These are phyloP conservation scores for Reticulitermes lucifugus DNA, from an alignment of 2,888 invertebrate genomes.

Conservation along the genomic window DNA sequence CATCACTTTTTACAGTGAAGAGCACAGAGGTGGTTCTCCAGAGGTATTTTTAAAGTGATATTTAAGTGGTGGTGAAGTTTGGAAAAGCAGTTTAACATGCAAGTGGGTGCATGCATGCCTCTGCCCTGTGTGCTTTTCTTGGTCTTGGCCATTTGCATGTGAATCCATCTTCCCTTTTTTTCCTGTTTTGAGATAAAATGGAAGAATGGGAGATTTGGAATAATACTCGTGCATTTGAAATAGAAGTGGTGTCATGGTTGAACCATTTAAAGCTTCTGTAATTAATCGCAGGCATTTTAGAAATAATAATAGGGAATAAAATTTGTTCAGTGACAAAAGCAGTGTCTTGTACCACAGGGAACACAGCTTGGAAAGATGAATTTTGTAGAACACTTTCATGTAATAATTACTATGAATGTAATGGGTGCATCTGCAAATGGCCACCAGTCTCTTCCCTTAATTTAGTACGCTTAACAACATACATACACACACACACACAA, in stretches of 20 bases:
- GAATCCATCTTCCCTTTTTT: background rate
- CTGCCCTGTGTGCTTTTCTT: slow-evolving; percentile 47
- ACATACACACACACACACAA: slow-evolving; percentile 24
- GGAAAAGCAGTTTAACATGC: slow-evolving; percentile 19
- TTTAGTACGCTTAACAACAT: slow-evolving; percentile 55
- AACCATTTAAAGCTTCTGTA: background rate
- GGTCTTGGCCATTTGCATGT: slow-evolving; percentile 28
- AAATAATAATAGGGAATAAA: background rate
- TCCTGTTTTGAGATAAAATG: background rate
- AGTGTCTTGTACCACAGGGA: background rate
- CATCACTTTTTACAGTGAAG: slow-evolving; percentile 48
- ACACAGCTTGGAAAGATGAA: background rate
- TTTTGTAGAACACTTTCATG: no score
- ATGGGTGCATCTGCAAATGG: slow-evolving; percentile 40
- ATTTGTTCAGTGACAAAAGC: background rate
- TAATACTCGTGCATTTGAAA: background rate
- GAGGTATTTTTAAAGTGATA: slow-evolving; percentile 29
- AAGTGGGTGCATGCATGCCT: slow-evolving; percentile 31
- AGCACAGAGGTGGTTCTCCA: slow-evolving; percentile 41
- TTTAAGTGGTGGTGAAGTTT: slow-evolving; percentile 31
- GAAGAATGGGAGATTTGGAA: background rate
- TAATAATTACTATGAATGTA: background rate
- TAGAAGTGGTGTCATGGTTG: background rate
- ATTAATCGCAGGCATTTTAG: background rate
- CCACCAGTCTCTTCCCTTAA: slow-evolving; percentile 54